These are phyloP conservation scores for Oncopeltus fasciatus DNA, from an alignment of 1,140 invertebrate genomes.

Conservation along the genomic window DNA sequence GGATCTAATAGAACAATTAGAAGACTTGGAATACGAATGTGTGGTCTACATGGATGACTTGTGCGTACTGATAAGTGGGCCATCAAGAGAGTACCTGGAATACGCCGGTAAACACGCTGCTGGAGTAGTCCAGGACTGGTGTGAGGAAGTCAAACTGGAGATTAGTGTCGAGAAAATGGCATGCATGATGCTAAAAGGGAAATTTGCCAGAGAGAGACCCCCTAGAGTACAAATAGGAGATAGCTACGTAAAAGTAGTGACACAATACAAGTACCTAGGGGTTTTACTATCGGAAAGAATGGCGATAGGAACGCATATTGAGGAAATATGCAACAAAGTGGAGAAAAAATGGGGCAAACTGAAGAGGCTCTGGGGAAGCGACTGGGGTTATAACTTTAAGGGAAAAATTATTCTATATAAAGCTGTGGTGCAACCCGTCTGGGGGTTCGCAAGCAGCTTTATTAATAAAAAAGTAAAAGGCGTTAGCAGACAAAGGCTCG, in stretches of 20 bases:
- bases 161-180: too few relatives aligned
- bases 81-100: background rate
- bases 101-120: background rate
- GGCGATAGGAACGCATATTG: background rate
- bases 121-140: background rate
- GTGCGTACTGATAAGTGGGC: background rate
- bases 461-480: background rate
- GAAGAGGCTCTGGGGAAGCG: too few relatives aligned
- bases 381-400: too few relatives aligned
- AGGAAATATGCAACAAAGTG: background rate
- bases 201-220: background rate
- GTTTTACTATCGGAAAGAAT: background rate
- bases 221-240: background rate
- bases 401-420: too few relatives aligned
- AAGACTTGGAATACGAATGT: background rate
- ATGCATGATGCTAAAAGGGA: background rate
- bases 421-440: background rate
- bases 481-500: background rate
- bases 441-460: background rate
- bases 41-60: background rate
- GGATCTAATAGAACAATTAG: background rate
- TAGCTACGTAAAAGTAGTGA: background rate
- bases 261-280: background rate
- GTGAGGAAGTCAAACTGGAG: background rate
- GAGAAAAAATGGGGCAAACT: background rate